Evolutionary conservation across 1,140 invertebrate genomes (phyloP).

Genomic region (Laupala kohalensis): DNA sequence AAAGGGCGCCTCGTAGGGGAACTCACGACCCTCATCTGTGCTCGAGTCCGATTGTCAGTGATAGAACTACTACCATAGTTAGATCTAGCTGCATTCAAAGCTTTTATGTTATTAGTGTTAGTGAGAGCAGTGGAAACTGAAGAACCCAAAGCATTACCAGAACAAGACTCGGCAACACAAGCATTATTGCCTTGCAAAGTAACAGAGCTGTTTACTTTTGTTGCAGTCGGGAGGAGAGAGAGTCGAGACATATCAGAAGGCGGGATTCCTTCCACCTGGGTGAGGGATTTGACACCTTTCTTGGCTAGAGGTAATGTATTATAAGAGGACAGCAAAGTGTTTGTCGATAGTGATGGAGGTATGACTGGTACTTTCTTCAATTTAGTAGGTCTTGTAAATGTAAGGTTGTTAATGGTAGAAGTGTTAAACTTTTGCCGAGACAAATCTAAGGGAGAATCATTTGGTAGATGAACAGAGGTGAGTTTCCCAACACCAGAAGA

Average conservation of each 20-base stretch:
- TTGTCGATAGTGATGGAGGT: not conserved
- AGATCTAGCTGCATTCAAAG: constrained; percentile 4
- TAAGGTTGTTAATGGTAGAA: not conserved
- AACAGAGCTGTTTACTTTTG: not conserved
- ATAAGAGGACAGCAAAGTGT: not conserved
- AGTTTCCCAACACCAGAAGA: not conserved
- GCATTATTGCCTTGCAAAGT: not conserved
- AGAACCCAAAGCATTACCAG: constrained; percentile 1
- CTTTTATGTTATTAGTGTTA: not conserved
- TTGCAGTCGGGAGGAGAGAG: not conserved
- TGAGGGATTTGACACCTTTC: not conserved
- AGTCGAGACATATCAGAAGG: not conserved
- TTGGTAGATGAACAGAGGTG: not conserved
- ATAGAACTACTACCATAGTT: constrained; percentile 6
- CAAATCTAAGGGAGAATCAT: not conserved
- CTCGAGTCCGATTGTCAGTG: constrained; percentile 17
- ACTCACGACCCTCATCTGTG: constrained; percentile 10
- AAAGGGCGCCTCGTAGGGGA: constrained; percentile 2
- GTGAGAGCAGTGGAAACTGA: not conserved
- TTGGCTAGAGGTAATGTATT: not conserved
- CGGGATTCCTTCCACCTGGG: not conserved
- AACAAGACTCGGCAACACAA: not conserved
- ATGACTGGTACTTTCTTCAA: not conserved
- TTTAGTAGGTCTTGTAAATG: not conserved
- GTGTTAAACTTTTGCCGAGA: not conserved